Percentiles rank a stretch among this genome's conserved stretches.
These are phyloP conservation scores for Torymus aiolomorphi DNA, from an alignment of 2,888 invertebrate genomes.

Conservation along the genomic window DNA sequence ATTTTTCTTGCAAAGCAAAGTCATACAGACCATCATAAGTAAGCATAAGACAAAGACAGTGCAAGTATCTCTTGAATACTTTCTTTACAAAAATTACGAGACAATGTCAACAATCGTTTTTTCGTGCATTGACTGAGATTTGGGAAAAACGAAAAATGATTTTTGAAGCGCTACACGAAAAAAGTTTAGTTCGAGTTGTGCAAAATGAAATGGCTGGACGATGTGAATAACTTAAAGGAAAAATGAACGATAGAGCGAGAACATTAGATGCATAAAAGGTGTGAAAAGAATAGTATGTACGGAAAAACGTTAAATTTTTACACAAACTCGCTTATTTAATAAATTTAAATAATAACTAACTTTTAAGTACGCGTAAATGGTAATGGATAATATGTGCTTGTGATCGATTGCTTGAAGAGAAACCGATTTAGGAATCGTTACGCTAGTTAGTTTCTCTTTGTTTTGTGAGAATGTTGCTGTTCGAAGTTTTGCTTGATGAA, in stretches of 20 bases:
- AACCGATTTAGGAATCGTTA: slow-evolving; percentile 61
- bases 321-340: slow-evolving; percentile 72
- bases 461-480: slow-evolving; percentile 63
- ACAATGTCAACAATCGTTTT: slow-evolving; percentile 51
- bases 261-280: slow-evolving; percentile 39
- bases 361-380: slow-evolving; percentile 65
- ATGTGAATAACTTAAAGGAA: slow-evolving; percentile 25
- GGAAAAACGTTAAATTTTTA: slow-evolving; percentile 68
- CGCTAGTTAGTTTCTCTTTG: slow-evolving; percentile 59
- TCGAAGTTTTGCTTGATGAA: slow-evolving; percentile 54
- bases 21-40: slow-evolving; percentile 20
- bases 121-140: slow-evolving; percentile 45
- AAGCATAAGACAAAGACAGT: slow-evolving; percentile 48
- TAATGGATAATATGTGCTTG: slow-evolving; percentile 65
- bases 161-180: slow-evolving; percentile 46
- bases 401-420: slow-evolving; percentile 61
- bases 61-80: slow-evolving; percentile 53
- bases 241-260: slow-evolving; percentile 44
- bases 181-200: slow-evolving; percentile 37
- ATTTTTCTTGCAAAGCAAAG: slow-evolving; percentile 37
- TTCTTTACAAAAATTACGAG: slow-evolving; percentile 46
- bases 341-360: slow-evolving; percentile 66
- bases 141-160: slow-evolving; percentile 40
- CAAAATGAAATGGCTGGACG: slow-evolving; percentile 31
- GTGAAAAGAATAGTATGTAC: slow-evolving; percentile 50